Evolutionary conservation across 2,888 invertebrate species (phyloP).

Genomic region (Flexamia atlantica): DNA sequence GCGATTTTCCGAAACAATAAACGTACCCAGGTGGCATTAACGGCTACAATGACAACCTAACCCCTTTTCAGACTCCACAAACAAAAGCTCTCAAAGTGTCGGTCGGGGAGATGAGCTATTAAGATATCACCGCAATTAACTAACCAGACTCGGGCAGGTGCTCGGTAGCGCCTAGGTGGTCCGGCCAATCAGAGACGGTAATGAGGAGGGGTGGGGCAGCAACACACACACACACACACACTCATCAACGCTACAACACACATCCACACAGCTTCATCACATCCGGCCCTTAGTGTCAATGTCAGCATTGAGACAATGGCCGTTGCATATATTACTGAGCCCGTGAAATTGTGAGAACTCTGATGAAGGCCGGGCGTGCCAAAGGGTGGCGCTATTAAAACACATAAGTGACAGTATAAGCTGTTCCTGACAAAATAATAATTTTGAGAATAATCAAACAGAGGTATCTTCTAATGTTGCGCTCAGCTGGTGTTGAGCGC

Average conservation of each 20-base stretch:
- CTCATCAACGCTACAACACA: not conserved
- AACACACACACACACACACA: conserved; percentile 13
- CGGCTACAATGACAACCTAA: not conserved
- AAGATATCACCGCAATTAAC: conserved; percentile 53
- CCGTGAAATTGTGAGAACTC: conserved; percentile 1
- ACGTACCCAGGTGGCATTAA: no score
- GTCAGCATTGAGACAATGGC: conserved; percentile 26
- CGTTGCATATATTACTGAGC: not conserved
- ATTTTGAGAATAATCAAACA: no score
- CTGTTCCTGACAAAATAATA: no score
- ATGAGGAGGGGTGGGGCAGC: conserved; percentile 3
- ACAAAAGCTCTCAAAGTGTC: conserved; percentile 45
- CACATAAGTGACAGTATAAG: no score
- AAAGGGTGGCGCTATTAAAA: no score
- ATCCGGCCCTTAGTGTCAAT: conserved; percentile 40
- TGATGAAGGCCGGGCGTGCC: no score
- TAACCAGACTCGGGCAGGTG: conserved; percentile 35
- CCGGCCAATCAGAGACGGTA: conserved; percentile 42
- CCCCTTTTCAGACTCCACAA: conserved; percentile 4
- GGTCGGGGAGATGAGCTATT: conserved; percentile 46
- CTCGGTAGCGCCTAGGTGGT: conserved; percentile 29
- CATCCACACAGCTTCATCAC: not conserved
- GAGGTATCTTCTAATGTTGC: no score
- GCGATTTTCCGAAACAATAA: no score
- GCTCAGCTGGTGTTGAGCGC: no score